Evolutionary conservation across 2,888 invertebrate species (phyloP), one percentile per base, ranked within the genome.

Genomic region (Lottia gigantea): DNA sequence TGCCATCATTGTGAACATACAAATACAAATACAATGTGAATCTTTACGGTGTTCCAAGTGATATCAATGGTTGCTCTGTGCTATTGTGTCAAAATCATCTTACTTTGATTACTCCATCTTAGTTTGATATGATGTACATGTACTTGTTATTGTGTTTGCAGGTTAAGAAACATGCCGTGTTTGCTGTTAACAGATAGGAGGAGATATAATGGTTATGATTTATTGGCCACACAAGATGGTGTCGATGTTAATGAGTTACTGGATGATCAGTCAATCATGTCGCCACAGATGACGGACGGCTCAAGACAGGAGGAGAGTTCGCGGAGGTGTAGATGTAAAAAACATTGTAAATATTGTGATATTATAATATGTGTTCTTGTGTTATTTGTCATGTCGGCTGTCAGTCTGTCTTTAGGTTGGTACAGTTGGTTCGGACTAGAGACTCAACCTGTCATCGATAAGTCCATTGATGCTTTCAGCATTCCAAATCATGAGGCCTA

Each of bases 401-500:
- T 78, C n/a, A 78, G 75, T 69, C 55, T 76, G 11, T 76, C 74
- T 2, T 74, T 83, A 1, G 84, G 83, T 0, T 74, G 72, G 45
- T 81, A 82, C 70, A 78, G 82, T 19, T 64, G 83, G 49, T 76
- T 83, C 64, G 68, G 79, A 12, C 71, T 75, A 46, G 75, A 80
- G 46, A 82, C 83, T 11, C 74, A 74, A 12, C 81, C 79, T 12
- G 78, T 82, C 26, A 83, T 86, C 26, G 86, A 86, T 71, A 83
- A 84, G 67, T 85, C 86, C 14, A 79, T 86, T 47, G 75, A 80
- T 49, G 82, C 86, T 16, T 86, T 86, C 73, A 78, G 78, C 68
- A 86, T 86, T 74, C 86, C 86, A 45, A 81, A 85, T 67, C 86
- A 86, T 70, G 70, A 79, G 64, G 85, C 81, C 1, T 84, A 84